Base-by-base conservation (phyloP, 2,888 invertebrate species). In the Malacosoma neustria region DNA sequence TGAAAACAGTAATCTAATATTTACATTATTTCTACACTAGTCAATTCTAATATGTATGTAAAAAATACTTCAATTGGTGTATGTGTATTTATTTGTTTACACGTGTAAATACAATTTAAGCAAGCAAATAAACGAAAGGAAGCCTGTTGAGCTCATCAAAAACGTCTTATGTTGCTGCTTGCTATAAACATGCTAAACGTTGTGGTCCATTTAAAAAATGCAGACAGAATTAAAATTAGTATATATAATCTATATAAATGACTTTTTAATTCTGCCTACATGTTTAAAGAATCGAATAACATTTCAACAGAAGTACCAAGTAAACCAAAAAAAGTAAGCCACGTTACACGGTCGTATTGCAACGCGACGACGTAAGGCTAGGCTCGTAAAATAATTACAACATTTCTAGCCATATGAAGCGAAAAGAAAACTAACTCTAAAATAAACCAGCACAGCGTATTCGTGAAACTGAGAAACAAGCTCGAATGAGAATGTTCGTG, bases 401-500 rank as follows among this genome's bases (percentile, higher is more conserved):
- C 69, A 53, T 46, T 61, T 62, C 63, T 67, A 64, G 44, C 46
- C 51, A 50, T 59, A 54, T 50, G 56, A 75, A 74, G 73, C 75
- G 61, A 58, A 43, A 66, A 48, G n/a, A 64, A 60, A 57, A 56
- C 59, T 66, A 70, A 63, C 45, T 65, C 63, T 70, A 66, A 59
- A 61, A 56, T 59, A 72, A 72, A 72, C 61, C 70, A 72, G 74
- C 75, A 68, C 69, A 71, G 72, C 71, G 51, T 59, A 66, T 59
- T 57, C 67, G 57, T 59, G 57, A 59, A 65, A 63, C 51, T 48
- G 49, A 64, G 68, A 51, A 74, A 68, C 66, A 80, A 79, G 79
- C 79, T 67, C 59, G 54, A 56, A 75, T 74, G 75, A 65, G 48
- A 49, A 66, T 73, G 72, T n/a, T 70, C 58, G 68, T 67, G 63